Percentiles rank a stretch among this genome's conserved stretches.
Evolutionary conservation across 2,797 vertebrate species (phyloP).

Genomic region (Thripadectes ignobilis): DNA sequence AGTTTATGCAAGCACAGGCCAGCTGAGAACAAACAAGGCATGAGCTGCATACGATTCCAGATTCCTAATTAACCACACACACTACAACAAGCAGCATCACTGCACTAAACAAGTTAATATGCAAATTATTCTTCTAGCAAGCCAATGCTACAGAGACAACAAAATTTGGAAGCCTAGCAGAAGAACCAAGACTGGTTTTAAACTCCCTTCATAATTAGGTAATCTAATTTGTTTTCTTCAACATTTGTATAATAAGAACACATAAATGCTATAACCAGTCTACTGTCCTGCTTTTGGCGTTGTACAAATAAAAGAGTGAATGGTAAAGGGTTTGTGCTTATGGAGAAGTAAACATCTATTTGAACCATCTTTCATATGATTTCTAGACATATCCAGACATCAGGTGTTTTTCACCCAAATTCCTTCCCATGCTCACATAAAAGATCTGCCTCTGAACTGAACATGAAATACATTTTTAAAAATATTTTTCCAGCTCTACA

Average conservation of each 20-base stretch:
- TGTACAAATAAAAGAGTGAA: not conserved
- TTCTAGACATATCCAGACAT: not conserved
- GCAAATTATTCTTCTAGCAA: conserved; percentile 17
- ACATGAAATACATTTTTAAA: not conserved
- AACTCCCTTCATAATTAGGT: not conserved
- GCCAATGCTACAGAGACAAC: not conserved
- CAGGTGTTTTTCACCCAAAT: not conserved
- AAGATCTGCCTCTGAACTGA: not conserved
- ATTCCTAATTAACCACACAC: not conserved
- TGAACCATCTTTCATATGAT: not conserved
- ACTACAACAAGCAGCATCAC: not conserved
- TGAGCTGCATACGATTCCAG: not conserved
- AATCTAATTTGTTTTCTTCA: not conserved
- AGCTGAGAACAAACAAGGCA: conserved; percentile 41
- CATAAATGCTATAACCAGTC: not conserved
- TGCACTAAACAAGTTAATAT: not conserved
- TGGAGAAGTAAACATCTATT: not conserved
- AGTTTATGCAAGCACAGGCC: not conserved
- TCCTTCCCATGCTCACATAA: not conserved
- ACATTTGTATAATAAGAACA: not conserved
- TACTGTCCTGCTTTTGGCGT: not conserved
- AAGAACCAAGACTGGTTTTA: not conserved
- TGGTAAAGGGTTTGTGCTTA: not conserved
- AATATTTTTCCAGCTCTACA: not conserved
- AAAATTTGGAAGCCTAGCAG: not conserved